Conservation (phyloP, 2,888 invertebrate species). For the Ochropleura leucogaster region DNA sequence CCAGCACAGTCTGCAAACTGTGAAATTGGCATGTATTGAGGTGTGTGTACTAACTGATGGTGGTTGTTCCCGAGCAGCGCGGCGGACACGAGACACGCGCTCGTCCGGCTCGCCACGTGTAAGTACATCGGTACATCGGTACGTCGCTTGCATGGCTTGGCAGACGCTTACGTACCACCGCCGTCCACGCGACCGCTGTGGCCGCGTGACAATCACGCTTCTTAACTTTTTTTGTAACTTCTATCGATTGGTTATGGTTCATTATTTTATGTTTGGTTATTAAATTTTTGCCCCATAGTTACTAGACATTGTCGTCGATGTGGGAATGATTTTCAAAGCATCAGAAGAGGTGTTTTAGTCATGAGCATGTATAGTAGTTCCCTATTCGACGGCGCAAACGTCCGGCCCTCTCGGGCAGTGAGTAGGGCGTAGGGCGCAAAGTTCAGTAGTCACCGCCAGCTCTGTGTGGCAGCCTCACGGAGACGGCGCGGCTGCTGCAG, state of each 20-base stretch:
- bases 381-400: slow-evolving; percentile 48
- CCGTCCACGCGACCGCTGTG: slow-evolving; percentile 50
- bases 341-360: slow-evolving; percentile 14
- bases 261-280: slow-evolving; percentile 45
- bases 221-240: slow-evolving; percentile 45
- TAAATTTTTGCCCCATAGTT: slow-evolving; percentile 35
- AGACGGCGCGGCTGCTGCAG: slow-evolving; percentile 98
- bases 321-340: slow-evolving; percentile 47
- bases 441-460: slow-evolving; percentile 75
- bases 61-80: slow-evolving; percentile 81
- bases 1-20: slow-evolving; percentile 12
- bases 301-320: slow-evolving; percentile 48
- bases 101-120: slow-evolving; percentile 97
- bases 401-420: slow-evolving; percentile 38
- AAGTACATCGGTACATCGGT: slow-evolving; percentile 91
- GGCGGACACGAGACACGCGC: slow-evolving; percentile 95
- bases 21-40: slow-evolving; percentile 48
- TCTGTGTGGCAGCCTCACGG: slow-evolving; percentile 95
- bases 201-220: slow-evolving; percentile 71
- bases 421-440: slow-evolving; percentile 76
- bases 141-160: slow-evolving; percentile 70
- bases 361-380: slow-evolving; percentile 42
- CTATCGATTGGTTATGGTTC: slow-evolving; percentile 58
- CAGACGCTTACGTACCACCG: slow-evolving; percentile 65
- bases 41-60: slow-evolving; percentile 75